phyloP scores from a whole-genome alignment of 1,140 invertebrate species.

The Drosophila malerkotliana region DNA sequence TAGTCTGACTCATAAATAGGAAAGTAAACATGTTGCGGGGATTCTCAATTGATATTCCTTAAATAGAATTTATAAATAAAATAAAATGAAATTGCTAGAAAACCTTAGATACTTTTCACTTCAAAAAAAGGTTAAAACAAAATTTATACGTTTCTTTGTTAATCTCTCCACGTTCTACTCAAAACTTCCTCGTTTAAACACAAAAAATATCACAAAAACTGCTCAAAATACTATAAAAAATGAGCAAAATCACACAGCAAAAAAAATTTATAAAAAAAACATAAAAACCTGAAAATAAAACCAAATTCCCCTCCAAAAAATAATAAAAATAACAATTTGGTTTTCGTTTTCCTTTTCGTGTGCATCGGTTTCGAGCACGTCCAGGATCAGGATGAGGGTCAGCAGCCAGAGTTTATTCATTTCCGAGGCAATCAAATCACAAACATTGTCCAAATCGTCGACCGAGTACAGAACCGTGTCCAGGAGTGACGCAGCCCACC shows the following conservation, averaged over 20 bases:
- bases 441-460: slow-evolving; percentile 29
- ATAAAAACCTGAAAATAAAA: background rate
- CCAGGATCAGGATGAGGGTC: slow-evolving; percentile 36
- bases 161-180: too few species aligned
- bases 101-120: too few species aligned
- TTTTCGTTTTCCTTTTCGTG: slow-evolving; percentile 39
- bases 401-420: slow-evolving; percentile 63
- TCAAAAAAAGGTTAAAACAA: too few species aligned
- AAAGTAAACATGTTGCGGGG: background rate
- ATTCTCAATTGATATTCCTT: background rate
- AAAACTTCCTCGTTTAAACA: background rate
- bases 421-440: slow-evolving; percentile 25
- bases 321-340: slow-evolving; percentile 8
- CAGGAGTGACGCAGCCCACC: slow-evolving; percentile 52
- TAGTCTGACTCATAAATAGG: background rate
- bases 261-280: background rate
- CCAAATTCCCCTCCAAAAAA: background rate
- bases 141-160: too few species aligned
- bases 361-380: slow-evolving; percentile 42
- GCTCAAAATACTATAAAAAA: background rate
- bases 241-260: background rate
- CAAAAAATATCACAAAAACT: background rate
- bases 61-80: background rate
- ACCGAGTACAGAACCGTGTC: slow-evolving; percentile 28
- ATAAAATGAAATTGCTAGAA: too few species aligned